Evolutionary conservation across 2,113 vertebrate genomes (phyloP).

Genomic region (Scartelaos histophorus): DNA sequence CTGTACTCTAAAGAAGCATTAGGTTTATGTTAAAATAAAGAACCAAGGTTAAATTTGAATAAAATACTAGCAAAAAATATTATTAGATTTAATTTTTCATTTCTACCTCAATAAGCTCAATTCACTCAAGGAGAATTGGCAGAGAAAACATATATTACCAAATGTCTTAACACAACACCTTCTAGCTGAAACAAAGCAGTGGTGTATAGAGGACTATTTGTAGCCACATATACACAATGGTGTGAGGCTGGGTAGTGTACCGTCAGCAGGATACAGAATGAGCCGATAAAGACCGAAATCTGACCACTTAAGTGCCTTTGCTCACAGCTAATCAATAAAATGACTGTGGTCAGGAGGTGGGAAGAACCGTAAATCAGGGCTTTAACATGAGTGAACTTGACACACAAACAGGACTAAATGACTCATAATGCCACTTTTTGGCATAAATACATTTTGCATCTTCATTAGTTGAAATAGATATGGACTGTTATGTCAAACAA

Average conservation of each 20-base stretch:
- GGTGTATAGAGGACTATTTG: neutral
- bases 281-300: slow-evolving; percentile 12
- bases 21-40: neutral
- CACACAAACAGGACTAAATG: neutral
- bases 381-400: neutral
- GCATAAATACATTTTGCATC: neutral
- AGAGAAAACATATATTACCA: neutral
- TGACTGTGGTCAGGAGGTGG: neutral
- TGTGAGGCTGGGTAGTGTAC: neutral
- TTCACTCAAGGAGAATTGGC: no score
- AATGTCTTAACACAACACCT: neutral
- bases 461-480: neutral
- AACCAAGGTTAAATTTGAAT: neutral
- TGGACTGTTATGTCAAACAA: neutral
- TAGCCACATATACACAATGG: neutral
- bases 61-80: neutral
- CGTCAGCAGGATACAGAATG: slow-evolving; percentile 5
- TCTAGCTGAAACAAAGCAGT: slow-evolving; percentile 1
- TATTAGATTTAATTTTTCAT: neutral
- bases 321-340: slow-evolving; percentile 7
- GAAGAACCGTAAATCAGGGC: neutral
- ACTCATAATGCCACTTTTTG: neutral
- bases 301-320: slow-evolving; percentile 13
- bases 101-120: neutral
- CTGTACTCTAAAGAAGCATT: no score